Percentiles rank a stretch among this genome's conserved stretches.
Conservation (phyloP, 2,797 vertebrate species). For the Clarias laeviceps region DNA sequence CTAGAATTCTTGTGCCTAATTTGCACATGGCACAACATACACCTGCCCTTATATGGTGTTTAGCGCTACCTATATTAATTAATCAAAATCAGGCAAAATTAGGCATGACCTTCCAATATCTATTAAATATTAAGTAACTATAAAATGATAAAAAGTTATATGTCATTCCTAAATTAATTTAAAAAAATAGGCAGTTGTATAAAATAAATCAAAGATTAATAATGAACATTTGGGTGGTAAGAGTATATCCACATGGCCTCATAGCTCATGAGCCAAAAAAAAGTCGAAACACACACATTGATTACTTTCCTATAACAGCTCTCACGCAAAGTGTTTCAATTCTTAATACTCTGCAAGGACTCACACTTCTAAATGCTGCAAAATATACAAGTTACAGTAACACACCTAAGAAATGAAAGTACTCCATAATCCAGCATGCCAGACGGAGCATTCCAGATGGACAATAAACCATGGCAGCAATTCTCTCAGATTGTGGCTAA, state of each 20-base stretch:
- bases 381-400: background rate
- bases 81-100: too few species aligned
- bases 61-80: too few species aligned
- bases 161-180: too few species aligned
- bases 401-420: background rate
- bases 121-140: too few species aligned
- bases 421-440: background rate
- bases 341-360: background rate
- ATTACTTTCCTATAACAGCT: background rate
- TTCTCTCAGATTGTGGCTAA: background rate
- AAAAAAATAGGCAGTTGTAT: background rate
- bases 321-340: background rate
- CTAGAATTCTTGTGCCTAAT: too few species aligned
- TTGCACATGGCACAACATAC: too few species aligned
- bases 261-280: background rate
- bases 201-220: background rate
- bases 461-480: conserved; percentile 39
- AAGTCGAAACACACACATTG: too few species aligned
- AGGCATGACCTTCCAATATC: too few species aligned
- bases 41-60: too few species aligned
- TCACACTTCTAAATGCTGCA: too few species aligned
- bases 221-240: background rate
- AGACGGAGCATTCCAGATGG: conserved; percentile 33
- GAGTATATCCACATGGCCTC: background rate
- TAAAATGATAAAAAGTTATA: too few species aligned